Conservation (phyloP, 2,797 vertebrate species). For the Sebastes oblongus region DNA sequence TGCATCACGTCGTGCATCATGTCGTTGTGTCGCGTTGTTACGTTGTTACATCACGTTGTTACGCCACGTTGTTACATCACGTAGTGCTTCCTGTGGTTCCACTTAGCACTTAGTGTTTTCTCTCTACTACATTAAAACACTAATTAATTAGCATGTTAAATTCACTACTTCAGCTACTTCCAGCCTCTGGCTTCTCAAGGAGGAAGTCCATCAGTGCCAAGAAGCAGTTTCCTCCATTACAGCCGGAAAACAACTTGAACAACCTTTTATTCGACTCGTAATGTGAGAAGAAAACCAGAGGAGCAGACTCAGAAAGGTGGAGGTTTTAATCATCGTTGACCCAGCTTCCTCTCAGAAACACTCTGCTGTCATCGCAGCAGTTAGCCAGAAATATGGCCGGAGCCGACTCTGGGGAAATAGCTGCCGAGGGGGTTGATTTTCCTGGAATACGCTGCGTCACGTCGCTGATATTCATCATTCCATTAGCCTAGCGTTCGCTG, state of each 20-base stretch:
- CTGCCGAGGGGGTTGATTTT: slow-evolving; percentile 50
- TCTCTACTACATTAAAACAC: background rate
- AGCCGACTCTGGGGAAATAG: slow-evolving; percentile 32
- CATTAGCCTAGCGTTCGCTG: slow-evolving; percentile 52
- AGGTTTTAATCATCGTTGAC: slow-evolving; percentile 58
- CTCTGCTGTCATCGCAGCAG: slow-evolving; percentile 49
- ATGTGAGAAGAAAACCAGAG: slow-evolving; percentile 13
- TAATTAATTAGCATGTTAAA: background rate
- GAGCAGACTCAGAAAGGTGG: background rate
- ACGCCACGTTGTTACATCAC: too few species aligned
- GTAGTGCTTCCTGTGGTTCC: background rate
- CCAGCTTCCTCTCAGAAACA: slow-evolving; percentile 49
- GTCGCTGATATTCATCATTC: slow-evolving; percentile 58
- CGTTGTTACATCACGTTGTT: too few species aligned
- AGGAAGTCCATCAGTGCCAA: background rate
- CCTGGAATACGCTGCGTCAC: slow-evolving; percentile 58
- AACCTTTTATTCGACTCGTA: background rate
- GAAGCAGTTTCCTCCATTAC: background rate
- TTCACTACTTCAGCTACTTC: background rate
- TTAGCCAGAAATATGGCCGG: slow-evolving; percentile 55
- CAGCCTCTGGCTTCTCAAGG: background rate
- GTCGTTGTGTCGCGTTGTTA: too few species aligned
- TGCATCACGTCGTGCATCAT: too few species aligned
- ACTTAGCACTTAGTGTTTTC: background rate
- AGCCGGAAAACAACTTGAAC: background rate